Conservation (phyloP, 2,113 vertebrate genomes). For the Xenotilapia longispinis region DNA sequence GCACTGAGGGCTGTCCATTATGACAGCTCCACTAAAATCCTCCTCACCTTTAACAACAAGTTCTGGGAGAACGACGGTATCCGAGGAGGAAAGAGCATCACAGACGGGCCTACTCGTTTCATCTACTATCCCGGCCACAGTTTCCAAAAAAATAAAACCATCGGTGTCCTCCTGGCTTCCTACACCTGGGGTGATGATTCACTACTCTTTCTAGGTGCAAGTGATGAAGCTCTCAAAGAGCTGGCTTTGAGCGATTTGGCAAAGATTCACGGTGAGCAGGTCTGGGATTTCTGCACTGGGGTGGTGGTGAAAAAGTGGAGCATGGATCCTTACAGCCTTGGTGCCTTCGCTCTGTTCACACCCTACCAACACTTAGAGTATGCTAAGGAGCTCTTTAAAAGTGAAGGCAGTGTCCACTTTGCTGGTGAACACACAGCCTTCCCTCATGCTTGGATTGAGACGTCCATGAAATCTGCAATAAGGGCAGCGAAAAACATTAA, state of each 20-base stretch:
- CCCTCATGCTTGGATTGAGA: conserved; percentile 78
- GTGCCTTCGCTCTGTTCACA: conserved; percentile 69
- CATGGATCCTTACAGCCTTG: conserved; percentile 58
- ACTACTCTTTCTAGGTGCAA: conserved; percentile 57
- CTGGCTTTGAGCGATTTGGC: conserved; percentile 64
- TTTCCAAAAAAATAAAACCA: conserved; percentile 12
- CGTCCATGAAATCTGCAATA: conserved; percentile 71
- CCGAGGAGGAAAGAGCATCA: conserved; percentile 60
- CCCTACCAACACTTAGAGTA: conserved; percentile 71
- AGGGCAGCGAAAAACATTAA: conserved; percentile 67
- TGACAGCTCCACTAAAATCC: conserved; percentile 63
- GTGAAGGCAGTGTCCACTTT: conserved; percentile 68
- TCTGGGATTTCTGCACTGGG: conserved; percentile 33
- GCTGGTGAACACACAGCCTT: conserved; percentile 71
- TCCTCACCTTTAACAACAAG: conserved; percentile 60
- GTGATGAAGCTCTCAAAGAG: conserved; percentile 28
- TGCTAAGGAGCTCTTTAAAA: conserved; percentile 32
- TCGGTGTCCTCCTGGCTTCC: conserved; percentile 72
- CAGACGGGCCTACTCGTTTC: conserved; percentile 65
- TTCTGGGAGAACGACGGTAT: conserved; percentile 72
- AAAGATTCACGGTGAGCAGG: conserved; percentile 42
- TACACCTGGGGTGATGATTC: conserved; percentile 71
- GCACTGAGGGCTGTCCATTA: conserved; percentile 72
- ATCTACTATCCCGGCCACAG: conserved; percentile 78
- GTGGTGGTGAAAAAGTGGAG: conserved; percentile 71